A percentile compares a stretch with the other conserved stretches of the same genome.
Evolutionary conservation across 1,140 invertebrate species (phyloP).

Genomic region (Drosophila mauritiana): DNA sequence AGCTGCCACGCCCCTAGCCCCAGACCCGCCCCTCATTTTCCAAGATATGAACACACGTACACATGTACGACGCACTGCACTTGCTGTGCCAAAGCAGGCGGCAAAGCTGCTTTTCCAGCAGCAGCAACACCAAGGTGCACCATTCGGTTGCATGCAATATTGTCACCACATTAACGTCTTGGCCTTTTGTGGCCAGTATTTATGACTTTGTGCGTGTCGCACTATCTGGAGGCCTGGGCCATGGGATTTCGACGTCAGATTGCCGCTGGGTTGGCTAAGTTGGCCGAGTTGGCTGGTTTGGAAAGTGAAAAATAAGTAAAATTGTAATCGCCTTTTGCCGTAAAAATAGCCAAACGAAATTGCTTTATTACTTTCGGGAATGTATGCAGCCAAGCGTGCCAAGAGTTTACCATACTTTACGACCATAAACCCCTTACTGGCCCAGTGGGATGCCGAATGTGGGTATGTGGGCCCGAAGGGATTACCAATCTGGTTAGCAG

Average conservation of each 20-base stretch:
- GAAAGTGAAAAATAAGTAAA: conserved; percentile 82
- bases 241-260: conserved; percentile 26
- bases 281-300: conserved; percentile 41
- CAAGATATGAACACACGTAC: background rate
- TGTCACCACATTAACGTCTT: conserved; percentile 83
- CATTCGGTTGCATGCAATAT: conserved; percentile 77
- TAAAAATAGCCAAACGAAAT: conserved; percentile 76
- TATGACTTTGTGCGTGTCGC: conserved; percentile 72
- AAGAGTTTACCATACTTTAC: conserved; percentile 20
- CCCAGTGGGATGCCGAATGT: conserved; percentile 39
- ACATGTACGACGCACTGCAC: conserved; percentile 12
- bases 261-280: conserved; percentile 14
- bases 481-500: conserved; percentile 19
- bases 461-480: conserved; percentile 38
- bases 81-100: conserved; percentile 45
- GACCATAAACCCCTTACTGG: conserved; percentile 35
- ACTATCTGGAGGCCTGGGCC: conserved; percentile 18
- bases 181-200: conserved; percentile 80
- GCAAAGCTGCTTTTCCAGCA: conserved; percentile 61
- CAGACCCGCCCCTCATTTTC: conserved; percentile 12
- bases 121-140: conserved; percentile 9
- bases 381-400: conserved; percentile 41
- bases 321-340: conserved; percentile 79
- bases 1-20: conserved; percentile 50
- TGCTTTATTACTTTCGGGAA: conserved; percentile 66